phyloP scores from a whole-genome alignment of 2,113 vertebrate species.

The Brienomyrus brachyistius region DNA sequence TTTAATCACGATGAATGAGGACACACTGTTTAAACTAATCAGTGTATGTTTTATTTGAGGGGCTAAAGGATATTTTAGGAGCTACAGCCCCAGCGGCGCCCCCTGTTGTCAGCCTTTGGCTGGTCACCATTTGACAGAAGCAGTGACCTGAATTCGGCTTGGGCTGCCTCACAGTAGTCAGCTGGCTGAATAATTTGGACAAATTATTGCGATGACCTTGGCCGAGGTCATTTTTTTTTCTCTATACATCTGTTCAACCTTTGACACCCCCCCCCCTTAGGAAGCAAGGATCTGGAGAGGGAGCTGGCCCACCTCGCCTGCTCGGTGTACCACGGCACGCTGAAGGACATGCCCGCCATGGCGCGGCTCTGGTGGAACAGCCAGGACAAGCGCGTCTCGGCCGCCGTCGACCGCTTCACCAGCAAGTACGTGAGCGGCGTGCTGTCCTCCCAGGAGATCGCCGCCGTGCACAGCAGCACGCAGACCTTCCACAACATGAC shows the following conservation, averaged over 20 bases:
- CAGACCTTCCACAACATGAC: slow-evolving; percentile 90
- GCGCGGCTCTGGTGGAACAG: slow-evolving; percentile 96
- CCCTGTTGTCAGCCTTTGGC: not conserved
- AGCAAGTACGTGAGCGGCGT: slow-evolving; percentile 82
- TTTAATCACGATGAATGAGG: not conserved
- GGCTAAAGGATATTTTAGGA: not conserved
- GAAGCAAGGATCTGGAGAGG: slow-evolving; percentile 56
- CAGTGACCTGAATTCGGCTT: not conserved
- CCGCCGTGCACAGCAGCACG: slow-evolving; percentile 83
- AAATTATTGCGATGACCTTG: not conserved
- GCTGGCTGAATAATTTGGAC: not conserved
- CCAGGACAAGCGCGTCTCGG: slow-evolving; percentile 90
- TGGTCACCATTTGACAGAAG: not conserved
- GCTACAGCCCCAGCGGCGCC: not conserved
- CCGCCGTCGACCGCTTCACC: slow-evolving; percentile 85
- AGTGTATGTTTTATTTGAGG: not conserved
- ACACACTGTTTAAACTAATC: not conserved
- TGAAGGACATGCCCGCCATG: slow-evolving; percentile 93
- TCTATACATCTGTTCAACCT: not conserved
- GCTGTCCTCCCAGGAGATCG: slow-evolving; percentile 88
- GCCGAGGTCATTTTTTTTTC: not conserved
- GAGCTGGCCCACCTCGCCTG: slow-evolving; percentile 90
- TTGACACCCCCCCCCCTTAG: slow-evolving; percentile 47
- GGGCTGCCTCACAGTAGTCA: not conserved
- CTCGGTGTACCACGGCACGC: slow-evolving; percentile 80